These are phyloP conservation scores for Leucophenga varia DNA, from an alignment of 1,140 invertebrate genomes.

Conservation along the genomic window DNA sequence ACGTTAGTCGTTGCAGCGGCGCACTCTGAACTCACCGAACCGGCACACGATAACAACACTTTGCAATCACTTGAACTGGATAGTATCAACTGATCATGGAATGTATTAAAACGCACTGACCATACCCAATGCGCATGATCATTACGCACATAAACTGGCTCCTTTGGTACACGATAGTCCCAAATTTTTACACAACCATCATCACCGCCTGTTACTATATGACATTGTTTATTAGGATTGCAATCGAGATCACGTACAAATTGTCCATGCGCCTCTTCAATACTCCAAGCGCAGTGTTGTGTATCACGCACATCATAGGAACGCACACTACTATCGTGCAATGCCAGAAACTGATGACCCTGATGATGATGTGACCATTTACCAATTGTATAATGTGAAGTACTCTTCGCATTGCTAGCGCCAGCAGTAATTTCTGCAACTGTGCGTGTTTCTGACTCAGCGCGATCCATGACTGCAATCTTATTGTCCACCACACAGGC, in stretches of 20 bases:
- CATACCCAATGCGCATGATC: conserved; percentile 98
- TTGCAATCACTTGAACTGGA: conserved; percentile 93
- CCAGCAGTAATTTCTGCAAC: conserved; percentile 58
- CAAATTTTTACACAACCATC: conserved; percentile 94
- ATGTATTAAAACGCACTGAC: conserved; percentile 91
- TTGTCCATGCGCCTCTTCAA: conserved; percentile 86
- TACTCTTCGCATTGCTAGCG: conserved; percentile 58
- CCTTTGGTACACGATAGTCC: conserved; percentile 83
- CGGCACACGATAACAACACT: conserved; percentile 83
- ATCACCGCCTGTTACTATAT: conserved; percentile 90
- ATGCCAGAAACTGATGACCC: conserved; percentile 74
- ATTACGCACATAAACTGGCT: conserved; percentile 76
- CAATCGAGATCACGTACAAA: conserved; percentile 91
- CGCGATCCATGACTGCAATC: conserved; percentile 65
- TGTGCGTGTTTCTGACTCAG: conserved; percentile 51
- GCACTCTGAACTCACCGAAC: conserved; percentile 82
- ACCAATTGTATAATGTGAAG: conserved; percentile 76
- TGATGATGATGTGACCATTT: conserved; percentile 95
- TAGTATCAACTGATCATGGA: conserved; percentile 95
- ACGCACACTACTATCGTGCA: conserved; percentile 80
- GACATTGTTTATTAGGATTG: conserved; percentile 95
- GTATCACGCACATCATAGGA: conserved; percentile 83
- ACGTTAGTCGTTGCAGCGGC: background rate
- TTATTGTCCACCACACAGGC: conserved; percentile 76
- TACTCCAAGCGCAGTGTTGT: conserved; percentile 74